These are phyloP conservation scores for Hemistola chrysoprasaria DNA, from an alignment of 2,888 invertebrate genomes.

Conservation along the genomic window DNA sequence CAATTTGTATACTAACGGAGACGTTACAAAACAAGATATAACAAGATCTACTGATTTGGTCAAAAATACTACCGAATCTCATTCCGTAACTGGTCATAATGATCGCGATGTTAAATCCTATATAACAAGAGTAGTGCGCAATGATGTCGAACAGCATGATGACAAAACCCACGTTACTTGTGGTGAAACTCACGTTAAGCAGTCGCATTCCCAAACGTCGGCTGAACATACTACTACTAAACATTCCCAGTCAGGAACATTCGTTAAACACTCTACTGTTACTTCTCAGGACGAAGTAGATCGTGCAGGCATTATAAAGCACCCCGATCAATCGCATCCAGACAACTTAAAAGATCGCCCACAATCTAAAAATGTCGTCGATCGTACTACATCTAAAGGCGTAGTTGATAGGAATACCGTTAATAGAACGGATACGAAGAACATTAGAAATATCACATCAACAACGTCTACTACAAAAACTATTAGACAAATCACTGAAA, in stretches of 20 bases:
- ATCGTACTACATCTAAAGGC: constrained; percentile 46
- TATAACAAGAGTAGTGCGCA: constrained; percentile 36
- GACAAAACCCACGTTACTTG: constrained; percentile 40
- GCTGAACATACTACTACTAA: constrained; percentile 38
- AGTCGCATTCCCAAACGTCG: constrained; percentile 39
- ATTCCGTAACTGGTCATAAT: constrained; percentile 38
- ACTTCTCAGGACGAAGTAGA: constrained; percentile 41
- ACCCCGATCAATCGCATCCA: constrained; percentile 11
- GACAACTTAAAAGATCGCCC: constrained; percentile 18
- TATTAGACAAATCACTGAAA: constrained; percentile 80
- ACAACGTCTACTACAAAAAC: constrained; percentile 77
- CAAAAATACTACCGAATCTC: constrained; percentile 27
- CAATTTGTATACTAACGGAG: constrained; percentile 81
- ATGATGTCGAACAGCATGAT: constrained; percentile 40
- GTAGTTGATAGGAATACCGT: constrained; percentile 45
- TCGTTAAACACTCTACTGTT: constrained; percentile 39
- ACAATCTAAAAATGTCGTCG: constrained; percentile 37
- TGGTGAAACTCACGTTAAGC: constrained; percentile 43
- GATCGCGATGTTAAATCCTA: constrained; percentile 39
- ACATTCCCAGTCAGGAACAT: constrained; percentile 41
- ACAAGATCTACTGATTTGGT: constrained; percentile 35
- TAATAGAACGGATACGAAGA: constrained; percentile 56
- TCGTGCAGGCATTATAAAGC: constrained; percentile 22
- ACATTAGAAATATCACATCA: constrained; percentile 50
- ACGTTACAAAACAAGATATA: constrained; percentile 34